Conservation (phyloP, 2,113 vertebrate species). For the Talpa occidentalis region DNA sequence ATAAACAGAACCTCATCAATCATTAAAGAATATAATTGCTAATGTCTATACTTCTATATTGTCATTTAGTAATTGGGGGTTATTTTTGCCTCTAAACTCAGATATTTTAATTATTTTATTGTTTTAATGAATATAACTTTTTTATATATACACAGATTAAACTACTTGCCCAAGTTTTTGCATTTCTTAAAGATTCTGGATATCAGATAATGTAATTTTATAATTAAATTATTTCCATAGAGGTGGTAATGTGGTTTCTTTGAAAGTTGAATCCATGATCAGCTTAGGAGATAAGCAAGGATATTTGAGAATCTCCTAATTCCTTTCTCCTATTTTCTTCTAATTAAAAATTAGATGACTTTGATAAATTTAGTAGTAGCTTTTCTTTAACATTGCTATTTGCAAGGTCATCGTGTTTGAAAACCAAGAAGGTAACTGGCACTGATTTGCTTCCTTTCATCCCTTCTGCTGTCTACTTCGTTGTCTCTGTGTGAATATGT, state of each 20-base stretch:
- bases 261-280: neutral
- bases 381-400: neutral
- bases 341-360: constrained; percentile 26
- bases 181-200: constrained; percentile 26
- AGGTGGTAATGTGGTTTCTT: neutral
- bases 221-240: too few relatives aligned
- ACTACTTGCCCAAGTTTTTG: neutral
- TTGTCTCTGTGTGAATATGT: neutral
- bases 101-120: neutral
- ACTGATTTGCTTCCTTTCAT: neutral
- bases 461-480: constrained; percentile 2
- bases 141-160: constrained; percentile 16
- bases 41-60: neutral
- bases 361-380: neutral
- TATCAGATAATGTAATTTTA: neutral
- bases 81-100: neutral
- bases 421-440: neutral
- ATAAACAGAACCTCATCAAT: neutral
- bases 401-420: neutral
- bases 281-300: neutral
- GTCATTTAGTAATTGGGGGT: neutral
- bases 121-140: neutral
- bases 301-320: neutral
- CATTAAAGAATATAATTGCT: constrained; percentile 1
- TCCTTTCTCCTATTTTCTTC: neutral